Evolutionary conservation across 2,113 vertebrate genomes (phyloP), one percentile per base, ranked within the genome.

Genomic region (Stigmatopora nigra): DNA sequence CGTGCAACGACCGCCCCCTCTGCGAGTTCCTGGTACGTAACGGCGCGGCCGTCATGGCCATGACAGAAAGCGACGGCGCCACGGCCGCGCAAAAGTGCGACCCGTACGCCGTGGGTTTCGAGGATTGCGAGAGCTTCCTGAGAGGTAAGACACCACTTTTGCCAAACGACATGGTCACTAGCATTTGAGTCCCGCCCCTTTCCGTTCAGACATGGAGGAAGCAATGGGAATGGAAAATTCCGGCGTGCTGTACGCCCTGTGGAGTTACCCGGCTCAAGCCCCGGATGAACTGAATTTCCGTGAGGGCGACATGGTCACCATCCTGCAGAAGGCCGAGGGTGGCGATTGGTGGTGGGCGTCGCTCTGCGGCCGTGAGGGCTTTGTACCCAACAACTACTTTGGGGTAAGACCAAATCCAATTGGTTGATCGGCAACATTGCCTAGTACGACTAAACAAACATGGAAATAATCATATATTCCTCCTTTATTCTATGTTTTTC

Each of bases 281-380:
- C 61, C 85, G 0, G 94, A 96, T 0, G 94, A 96, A 86, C 90
- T 96, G 67, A 92, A 91, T 16, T 93, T 96, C 86, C 91, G 76
- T 0, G 94, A 96, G 38, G 94, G 93, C 12, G 92, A 97, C 75
- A 90, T 93, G 1, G 89, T 96, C 55, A 97, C 94, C 0, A 93
- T 96, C 77, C 91, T 96, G 68, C 88, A 92, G 68, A 91, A 92
- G 44, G 88, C 90, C 0, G 92, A 93, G 14, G 91, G 90, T 14
- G 85, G 87, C 0, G 88, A 90, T 66, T 95, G 94, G 94, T 96
- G 94, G 93, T 95, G 92, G 93, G 93, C 93, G 0, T 83, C 92
- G 0, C 91, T 95, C 36, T 93, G 89, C 0, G 94, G 94, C 55
- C 88, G 91, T 38, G 93, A 97, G 84, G 95, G 95, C 17, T 92